Conservation (phyloP, 2,888 invertebrate species). For the Linnaemya vulpina region DNA sequence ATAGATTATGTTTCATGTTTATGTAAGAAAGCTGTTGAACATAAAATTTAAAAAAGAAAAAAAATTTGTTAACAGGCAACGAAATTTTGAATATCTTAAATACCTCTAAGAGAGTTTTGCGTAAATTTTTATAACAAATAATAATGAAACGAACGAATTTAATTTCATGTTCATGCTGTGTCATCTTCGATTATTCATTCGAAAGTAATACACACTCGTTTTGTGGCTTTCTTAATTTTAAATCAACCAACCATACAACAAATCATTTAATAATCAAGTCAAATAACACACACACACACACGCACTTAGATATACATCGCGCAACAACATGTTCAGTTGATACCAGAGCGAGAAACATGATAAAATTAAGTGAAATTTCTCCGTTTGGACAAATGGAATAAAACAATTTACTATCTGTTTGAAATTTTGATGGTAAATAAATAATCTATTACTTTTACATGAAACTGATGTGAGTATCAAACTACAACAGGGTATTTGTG, state of each 20-base stretch:
- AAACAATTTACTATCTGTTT: slow-evolving; percentile 25
- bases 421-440: neutral
- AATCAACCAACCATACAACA: neutral
- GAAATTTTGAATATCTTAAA: neutral
- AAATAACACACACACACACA: slow-evolving; percentile 1
- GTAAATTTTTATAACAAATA: neutral
- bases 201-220: slow-evolving; percentile 57
- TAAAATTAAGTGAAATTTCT: slow-evolving; percentile 45
- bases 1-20: too few relatives aligned
- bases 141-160: slow-evolving; percentile 24
- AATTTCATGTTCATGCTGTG: slow-evolving; percentile 30
- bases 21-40: too few relatives aligned
- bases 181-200: slow-evolving; percentile 50
- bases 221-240: slow-evolving; percentile 54
- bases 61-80: neutral
- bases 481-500: neutral
- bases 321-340: neutral
- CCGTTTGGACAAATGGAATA: slow-evolving; percentile 21
- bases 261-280: slow-evolving; percentile 4
- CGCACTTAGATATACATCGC: neutral
- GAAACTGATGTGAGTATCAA: slow-evolving; percentile 2
- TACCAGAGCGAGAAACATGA: slow-evolving; percentile 2
- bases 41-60: too few relatives aligned
- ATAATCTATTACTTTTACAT: neutral
- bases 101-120: neutral